phyloP scores from a whole-genome alignment of 2,797 vertebrate species.

The Eupleurogrammus muticus region DNA sequence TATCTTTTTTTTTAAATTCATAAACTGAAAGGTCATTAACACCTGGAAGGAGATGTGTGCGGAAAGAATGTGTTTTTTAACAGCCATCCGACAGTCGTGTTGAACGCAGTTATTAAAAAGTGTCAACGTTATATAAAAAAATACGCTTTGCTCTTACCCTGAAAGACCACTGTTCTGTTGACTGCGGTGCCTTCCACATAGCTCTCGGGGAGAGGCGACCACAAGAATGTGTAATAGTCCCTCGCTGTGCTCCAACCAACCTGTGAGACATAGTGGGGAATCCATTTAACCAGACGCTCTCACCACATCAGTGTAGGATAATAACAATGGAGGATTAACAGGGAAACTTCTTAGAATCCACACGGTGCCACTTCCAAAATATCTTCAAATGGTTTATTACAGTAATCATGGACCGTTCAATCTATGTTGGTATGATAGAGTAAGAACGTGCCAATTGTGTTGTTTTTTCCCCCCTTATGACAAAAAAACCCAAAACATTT shows the following conservation, averaged over 20 bases:
- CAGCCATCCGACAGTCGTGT: slow-evolving; percentile 40
- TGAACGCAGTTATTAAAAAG: slow-evolving; percentile 64
- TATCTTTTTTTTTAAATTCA: slow-evolving; percentile 35
- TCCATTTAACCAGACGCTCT: slow-evolving; percentile 52
- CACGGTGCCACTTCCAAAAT: slow-evolving; percentile 55
- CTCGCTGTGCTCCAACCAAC: slow-evolving; percentile 99
- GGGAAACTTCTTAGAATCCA: slow-evolving; percentile 50
- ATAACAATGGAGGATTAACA: slow-evolving; percentile 63
- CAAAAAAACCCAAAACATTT: slow-evolving; percentile 42
- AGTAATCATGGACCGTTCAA: slow-evolving; percentile 38
- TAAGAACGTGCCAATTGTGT: slow-evolving; percentile 8
- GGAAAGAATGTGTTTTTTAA: slow-evolving; percentile 57
- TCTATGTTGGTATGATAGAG: slow-evolving; percentile 18
- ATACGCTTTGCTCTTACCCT: slow-evolving; percentile 88
- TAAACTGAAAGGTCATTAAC: slow-evolving; percentile 54
- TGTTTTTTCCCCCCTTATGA: slow-evolving; percentile 11
- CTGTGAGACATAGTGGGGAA: slow-evolving; percentile 81
- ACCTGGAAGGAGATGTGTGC: slow-evolving; percentile 41
- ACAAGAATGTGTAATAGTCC: slow-evolving; percentile 99
- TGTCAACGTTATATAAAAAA: slow-evolving; percentile 68
- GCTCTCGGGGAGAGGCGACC: slow-evolving; percentile 96
- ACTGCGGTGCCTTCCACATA: slow-evolving; percentile 92
- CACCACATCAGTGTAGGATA: slow-evolving; percentile 69
- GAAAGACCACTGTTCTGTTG: slow-evolving; percentile 95
- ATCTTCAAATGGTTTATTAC: slow-evolving; percentile 46